Evolutionary conservation across 2,797 vertebrate species (phyloP).

Genomic region (Amniataba percoides): DNA sequence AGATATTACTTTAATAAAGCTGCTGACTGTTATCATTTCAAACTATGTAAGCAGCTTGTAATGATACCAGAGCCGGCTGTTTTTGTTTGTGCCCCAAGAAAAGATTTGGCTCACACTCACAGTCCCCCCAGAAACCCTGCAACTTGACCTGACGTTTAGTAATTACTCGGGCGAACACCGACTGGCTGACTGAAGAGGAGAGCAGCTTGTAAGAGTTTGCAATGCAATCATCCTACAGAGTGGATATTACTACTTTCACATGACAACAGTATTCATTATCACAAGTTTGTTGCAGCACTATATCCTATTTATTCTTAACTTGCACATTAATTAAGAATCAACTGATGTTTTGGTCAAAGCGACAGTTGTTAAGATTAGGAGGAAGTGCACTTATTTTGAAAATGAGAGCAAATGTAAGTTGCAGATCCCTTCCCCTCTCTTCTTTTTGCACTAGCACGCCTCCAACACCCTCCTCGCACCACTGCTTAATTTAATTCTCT

Average conservation of each 20-base stretch:
- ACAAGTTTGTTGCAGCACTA: neutral
- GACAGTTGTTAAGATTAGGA: too few relatives aligned
- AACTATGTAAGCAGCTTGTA: conserved; percentile 30
- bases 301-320: neutral
- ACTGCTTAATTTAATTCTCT: too few relatives aligned
- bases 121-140: conserved; percentile 36
- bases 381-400: too few relatives aligned
- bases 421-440: too few relatives aligned
- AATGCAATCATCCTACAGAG: neutral
- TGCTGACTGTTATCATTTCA: neutral
- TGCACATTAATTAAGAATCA: neutral
- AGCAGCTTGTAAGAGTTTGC: neutral
- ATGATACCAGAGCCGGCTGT: neutral
- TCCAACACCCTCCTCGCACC: too few relatives aligned
- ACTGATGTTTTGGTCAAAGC: neutral
- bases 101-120: conserved; percentile 41
- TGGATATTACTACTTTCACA: neutral
- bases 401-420: too few relatives aligned
- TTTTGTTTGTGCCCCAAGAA: conserved; percentile 30
- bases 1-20: neutral
- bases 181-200: neutral
- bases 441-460: too few relatives aligned
- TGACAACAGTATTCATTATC: neutral
- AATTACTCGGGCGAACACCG: conserved; percentile 14
- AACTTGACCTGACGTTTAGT: conserved; percentile 49